Evolutionary conservation across 1,140 invertebrate genomes (phyloP), one percentile per base, ranked within the genome.

Genomic region (Rhopalosiphum padi): DNA sequence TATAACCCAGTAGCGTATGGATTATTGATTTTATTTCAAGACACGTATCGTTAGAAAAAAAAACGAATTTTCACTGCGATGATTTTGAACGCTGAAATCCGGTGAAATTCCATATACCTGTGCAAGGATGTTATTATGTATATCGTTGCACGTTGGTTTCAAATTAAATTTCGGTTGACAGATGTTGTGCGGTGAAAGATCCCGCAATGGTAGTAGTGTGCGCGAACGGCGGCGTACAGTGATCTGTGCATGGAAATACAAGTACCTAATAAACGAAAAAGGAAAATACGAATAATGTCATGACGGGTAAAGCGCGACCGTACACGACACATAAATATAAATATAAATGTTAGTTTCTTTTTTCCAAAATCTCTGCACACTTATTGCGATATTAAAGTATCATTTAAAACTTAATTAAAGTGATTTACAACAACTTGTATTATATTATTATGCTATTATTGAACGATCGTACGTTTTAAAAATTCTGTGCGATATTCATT

Each of bases 111-210:
- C 43, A 30, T 43, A 4, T 25, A 85, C 41, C 83, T 85, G 41
- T 25, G 22, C 83, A 41, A 23, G 22, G 23, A n/a, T 77, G 4
- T n/a, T 85, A 85, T 41, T 41, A 85, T 85, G 23, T 77, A 77
- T 77, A 77, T 68, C 30, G 60, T 68, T 15, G 43, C 43, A n/a
- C 30, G 46, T 87, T 87, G 46, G 30, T 87, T 87, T 53, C n/a
- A 53, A 89, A 53, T 89, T 89, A 89, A 89, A 89, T 89, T 51
- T 9, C 7, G 11, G 48, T 37, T 89, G 87, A 89, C 87, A 53
- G 48, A 23, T 46, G 43, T 48, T 48, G 30, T 48, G 5, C 18
- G 43, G 30, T 46, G 85, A 87, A n/a, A 87, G 37, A 85, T 85
- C 85, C 15, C 43, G 15, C 46, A 15, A 25, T 87, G 6, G 46